Evolutionary conservation across 2,113 vertebrate genomes (phyloP).

Genomic region (Leucoraja erinaceus): DNA sequence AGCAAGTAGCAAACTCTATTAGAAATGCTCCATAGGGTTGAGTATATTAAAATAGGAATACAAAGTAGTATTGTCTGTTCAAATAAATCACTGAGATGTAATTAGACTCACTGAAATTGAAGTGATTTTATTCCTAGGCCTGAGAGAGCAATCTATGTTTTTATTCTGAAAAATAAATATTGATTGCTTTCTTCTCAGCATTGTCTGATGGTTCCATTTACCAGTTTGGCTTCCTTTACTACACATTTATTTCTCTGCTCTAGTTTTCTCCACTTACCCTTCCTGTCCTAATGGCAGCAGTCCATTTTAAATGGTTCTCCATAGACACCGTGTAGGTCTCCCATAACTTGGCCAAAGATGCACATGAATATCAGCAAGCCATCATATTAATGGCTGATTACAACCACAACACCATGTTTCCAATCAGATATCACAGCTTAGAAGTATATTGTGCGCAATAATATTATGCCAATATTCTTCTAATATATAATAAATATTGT

Average conservation of each 20-base stretch:
- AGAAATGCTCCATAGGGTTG: too few species aligned
- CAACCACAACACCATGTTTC: neutral
- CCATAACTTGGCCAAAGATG: neutral
- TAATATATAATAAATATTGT: neutral
- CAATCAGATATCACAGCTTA: neutral
- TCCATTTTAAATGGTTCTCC: neutral
- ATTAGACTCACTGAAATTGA: constrained; percentile 1
- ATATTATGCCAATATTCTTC: too few species aligned
- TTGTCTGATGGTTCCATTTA: neutral
- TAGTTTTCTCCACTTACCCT: neutral
- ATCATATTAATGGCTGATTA: neutral
- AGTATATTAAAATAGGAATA: neutral
- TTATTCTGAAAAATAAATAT: neutral
- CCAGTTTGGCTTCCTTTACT: neutral
- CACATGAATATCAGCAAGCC: neutral
- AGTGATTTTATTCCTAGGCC: neutral
- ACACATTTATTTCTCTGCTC: neutral
- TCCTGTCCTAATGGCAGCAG: neutral
- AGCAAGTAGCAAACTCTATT: neutral
- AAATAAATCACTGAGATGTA: constrained; percentile 14
- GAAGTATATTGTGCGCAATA: too few species aligned
- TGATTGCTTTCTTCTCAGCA: neutral
- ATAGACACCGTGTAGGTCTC: neutral
- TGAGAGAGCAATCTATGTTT: neutral
- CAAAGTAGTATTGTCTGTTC: neutral